Evolutionary conservation across 2,888 invertebrate species (phyloP).

Genomic region (Himalopsyche tibetana): DNA sequence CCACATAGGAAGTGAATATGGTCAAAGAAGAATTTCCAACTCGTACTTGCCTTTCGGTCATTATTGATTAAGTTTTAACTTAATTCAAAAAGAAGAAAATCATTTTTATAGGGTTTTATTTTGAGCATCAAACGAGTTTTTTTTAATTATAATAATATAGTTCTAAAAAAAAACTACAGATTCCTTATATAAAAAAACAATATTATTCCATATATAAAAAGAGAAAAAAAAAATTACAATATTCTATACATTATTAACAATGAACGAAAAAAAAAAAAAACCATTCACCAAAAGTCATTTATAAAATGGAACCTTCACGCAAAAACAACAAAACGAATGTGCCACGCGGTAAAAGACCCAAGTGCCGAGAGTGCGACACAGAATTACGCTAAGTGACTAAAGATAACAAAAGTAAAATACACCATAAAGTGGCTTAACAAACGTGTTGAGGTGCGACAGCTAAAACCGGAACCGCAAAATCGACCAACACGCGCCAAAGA

Average conservation of each 20-base stretch:
- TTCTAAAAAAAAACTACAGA: slow-evolving; percentile 27
- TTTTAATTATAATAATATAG: background rate
- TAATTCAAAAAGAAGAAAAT: background rate
- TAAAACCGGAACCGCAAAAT: too few relatives aligned
- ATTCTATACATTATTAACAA: slow-evolving; percentile 8
- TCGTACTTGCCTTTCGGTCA: too few relatives aligned
- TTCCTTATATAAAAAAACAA: slow-evolving; percentile 13
- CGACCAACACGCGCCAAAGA: too few relatives aligned
- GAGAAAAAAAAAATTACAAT: background rate
- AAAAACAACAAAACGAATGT: background rate
- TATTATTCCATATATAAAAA: background rate
- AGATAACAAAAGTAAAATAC: too few relatives aligned
- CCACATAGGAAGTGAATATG: too few relatives aligned
- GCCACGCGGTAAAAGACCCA: too few relatives aligned
- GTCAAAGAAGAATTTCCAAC: too few relatives aligned
- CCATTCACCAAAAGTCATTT: slow-evolving; percentile 19
- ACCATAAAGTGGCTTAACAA: too few relatives aligned
- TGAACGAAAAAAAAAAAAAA: background rate
- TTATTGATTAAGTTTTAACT: background rate
- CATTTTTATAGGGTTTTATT: slow-evolving; percentile 3
- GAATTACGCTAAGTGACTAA: too few relatives aligned
- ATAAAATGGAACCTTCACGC: background rate
- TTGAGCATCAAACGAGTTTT: slow-evolving; percentile 34
- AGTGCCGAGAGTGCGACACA: too few relatives aligned
- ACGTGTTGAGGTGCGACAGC: too few relatives aligned